Conservation (phyloP, 2,888 invertebrate genomes). For the Torymus auratus region DNA sequence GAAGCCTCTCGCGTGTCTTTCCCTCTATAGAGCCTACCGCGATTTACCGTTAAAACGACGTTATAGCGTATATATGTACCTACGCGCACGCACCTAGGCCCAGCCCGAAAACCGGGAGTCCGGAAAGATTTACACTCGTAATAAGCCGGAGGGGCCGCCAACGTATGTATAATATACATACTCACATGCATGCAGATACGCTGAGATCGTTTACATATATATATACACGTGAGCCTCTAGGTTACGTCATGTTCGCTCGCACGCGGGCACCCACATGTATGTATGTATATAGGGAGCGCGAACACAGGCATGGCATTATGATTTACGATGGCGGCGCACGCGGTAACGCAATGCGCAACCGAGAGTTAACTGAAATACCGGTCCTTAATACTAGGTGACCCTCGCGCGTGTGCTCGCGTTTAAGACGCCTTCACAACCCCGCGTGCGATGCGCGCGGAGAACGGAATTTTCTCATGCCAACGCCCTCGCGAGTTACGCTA, state of each 20-base stretch:
- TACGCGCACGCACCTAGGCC: neutral
- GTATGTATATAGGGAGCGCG: neutral
- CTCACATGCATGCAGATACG: neutral
- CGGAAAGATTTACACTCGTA: conserved; percentile 60
- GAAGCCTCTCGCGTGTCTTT: neutral
- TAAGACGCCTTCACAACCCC: conserved; percentile 51
- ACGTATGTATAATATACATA: neutral
- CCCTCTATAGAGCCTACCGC: too few relatives aligned
- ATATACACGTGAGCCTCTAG: neutral
- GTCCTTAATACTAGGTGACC: conserved; percentile 62
- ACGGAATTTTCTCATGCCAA: conserved; percentile 51
- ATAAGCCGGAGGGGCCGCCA: conserved; percentile 34
- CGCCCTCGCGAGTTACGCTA: conserved; percentile 53
- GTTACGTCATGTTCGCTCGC: too few relatives aligned
- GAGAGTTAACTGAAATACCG: conserved; percentile 63
- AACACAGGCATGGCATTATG: conserved; percentile 58
- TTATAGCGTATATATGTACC: neutral
- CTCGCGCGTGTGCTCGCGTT: conserved; percentile 43
- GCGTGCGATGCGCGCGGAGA: neutral
- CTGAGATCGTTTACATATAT: neutral
- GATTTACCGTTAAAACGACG: conserved; percentile 37
- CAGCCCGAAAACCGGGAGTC: conserved; percentile 54
- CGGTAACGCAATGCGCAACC: conserved; percentile 38
- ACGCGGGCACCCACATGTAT: neutral
- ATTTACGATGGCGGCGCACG: conserved; percentile 56